Evolutionary conservation across 2,888 invertebrate species (phyloP), one percentile per base, ranked within the genome.

Genomic region (Pachydiplax longipennis): DNA sequence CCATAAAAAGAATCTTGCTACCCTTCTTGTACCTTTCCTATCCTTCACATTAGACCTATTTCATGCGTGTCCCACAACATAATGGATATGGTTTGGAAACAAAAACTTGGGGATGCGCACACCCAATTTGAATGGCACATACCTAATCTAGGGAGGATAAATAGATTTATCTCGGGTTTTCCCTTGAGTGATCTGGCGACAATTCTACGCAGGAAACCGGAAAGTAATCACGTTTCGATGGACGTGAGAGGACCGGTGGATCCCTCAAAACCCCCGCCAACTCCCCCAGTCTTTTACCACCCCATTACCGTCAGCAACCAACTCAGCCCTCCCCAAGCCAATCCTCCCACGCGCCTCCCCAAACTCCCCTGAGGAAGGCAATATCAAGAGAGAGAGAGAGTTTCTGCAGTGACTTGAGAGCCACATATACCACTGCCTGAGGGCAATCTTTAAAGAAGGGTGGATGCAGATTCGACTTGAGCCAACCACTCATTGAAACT

Each of bases 351-450:
- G 44, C 48, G 25, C 18, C 25, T 44, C 31, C 82, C 53, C 25
- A 4, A 31, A 73, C 25, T 82, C 82, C 82, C 82, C 25, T 25
- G 82, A 83, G 83, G 83, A 83, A 83, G 53, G 58, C 83, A 83
- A 83, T 83, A 83, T 83, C 40, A n/a, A 82, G 12, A 31, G 53
- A 31, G 48, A 15, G 82, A 37, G n/a, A n/a, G n/a, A n/a, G n/a
- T 82, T 53, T 83, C 53, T 44, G 35, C 53, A 83, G n/a, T 83
- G 58, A 83, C 83, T 83, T 83, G 83, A 83, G 58, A 82, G 25
- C 44, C 82, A 48, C 82, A 65, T 25, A 83, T 53, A 35, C 48
- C 82, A 6, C 48, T 82, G 83, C 58, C 83, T 58, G 35, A 35
- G 83, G 83, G 44, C 53, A 6, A 53, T 83, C 83, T 35, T 53